Percentiles rank a stretch among this genome's conserved stretches.
These are phyloP conservation scores for Drosophila nigrodunni DNA, from an alignment of 1,140 invertebrate species.

Conservation along the genomic window DNA sequence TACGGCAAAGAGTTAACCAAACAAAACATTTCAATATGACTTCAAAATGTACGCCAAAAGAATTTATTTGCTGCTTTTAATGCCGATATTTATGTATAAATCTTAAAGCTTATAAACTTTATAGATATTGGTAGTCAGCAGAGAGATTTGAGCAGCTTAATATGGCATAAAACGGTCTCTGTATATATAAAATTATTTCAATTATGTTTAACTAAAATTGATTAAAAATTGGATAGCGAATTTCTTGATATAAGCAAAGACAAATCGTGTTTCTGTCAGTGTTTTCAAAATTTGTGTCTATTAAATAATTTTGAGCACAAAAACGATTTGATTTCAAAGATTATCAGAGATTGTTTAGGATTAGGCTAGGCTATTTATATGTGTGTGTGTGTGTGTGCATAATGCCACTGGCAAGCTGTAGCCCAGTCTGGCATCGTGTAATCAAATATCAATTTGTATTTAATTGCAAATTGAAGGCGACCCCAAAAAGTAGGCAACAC, in stretches of 20 bases:
- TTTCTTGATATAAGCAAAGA: too few species aligned
- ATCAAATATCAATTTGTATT: conserved; percentile 54
- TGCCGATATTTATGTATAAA: conserved; percentile 13
- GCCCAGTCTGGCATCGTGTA: conserved; percentile 22
- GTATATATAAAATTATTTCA: too few species aligned
- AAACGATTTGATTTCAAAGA: conserved; percentile 14
- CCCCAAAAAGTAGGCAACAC: conserved; percentile 56
- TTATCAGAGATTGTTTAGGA: conserved; percentile 19
- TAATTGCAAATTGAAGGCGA: conserved; percentile 46
- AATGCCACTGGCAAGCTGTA: conserved; percentile 7
- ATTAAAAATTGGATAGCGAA: too few species aligned
- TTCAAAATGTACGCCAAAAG: conserved; percentile 11
- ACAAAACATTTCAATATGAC: conserved; percentile 34
- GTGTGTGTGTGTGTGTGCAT: too few species aligned
- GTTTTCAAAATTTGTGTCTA: neutral
- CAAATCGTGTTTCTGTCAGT: neutral
- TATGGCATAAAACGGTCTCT: neutral
- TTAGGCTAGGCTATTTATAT: conserved; percentile 21
- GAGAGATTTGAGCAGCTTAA: neutral
- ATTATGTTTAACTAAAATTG: too few species aligned
- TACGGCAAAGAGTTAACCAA: conserved; percentile 52
- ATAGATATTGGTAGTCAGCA: neutral
- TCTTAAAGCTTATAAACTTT: conserved; percentile 3
- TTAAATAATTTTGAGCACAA: neutral
- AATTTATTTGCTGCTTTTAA: neutral